phyloP scores from a whole-genome alignment of 1,140 invertebrate species.

The Bombus impatiens region DNA sequence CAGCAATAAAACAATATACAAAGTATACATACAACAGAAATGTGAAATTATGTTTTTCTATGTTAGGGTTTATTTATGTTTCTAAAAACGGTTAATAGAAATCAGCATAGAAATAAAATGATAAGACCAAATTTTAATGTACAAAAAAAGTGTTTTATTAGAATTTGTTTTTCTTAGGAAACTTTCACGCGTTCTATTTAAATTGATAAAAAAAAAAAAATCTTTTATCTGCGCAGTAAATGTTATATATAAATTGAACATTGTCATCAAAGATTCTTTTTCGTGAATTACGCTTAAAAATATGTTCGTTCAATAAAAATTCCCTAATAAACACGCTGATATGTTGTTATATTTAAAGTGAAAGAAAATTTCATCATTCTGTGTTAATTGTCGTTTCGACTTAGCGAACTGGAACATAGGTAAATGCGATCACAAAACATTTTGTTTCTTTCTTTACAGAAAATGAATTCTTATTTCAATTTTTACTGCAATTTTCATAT shows the following conservation, averaged over 20 bases:
- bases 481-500: background rate
- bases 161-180: slow-evolving; percentile 40
- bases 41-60: background rate
- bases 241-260: slow-evolving; percentile 18
- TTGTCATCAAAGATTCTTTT: slow-evolving; percentile 22
- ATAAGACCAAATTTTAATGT: slow-evolving; percentile 60
- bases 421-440: background rate
- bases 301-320: slow-evolving; percentile 36
- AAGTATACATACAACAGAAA: background rate
- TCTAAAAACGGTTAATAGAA: background rate
- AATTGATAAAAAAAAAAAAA: slow-evolving; percentile 39
- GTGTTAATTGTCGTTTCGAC: background rate
- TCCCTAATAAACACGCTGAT: slow-evolving; percentile 57
- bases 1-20: background rate
- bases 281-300: slow-evolving; percentile 26
- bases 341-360: slow-evolving; percentile 58
- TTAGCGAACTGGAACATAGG: slow-evolving; percentile 40
- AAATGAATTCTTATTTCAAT: background rate
- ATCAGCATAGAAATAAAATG: slow-evolving; percentile 40
- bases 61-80: background rate
- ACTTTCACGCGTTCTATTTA: slow-evolving; percentile 45
- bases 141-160: slow-evolving; percentile 72
- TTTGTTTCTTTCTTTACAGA: background rate
- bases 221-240: slow-evolving; percentile 27
- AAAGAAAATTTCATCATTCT: slow-evolving; percentile 48